phyloP scores from a whole-genome alignment of 2,113 vertebrate genomes.

The Hepsetus odoe region DNA sequence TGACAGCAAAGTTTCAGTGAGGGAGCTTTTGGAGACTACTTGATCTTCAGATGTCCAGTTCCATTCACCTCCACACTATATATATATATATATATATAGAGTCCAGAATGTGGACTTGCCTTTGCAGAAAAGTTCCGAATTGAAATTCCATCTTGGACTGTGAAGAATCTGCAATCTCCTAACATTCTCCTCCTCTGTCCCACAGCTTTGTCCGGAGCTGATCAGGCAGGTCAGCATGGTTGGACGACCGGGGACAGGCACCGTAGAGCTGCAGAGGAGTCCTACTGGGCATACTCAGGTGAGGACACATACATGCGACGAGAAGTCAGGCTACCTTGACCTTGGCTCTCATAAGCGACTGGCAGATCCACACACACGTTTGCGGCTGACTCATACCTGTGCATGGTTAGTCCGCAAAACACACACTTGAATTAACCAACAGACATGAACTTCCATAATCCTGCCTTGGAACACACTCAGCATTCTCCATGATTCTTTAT shows the following conservation, averaged over 20 bases:
- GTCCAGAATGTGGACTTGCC: too few relatives aligned
- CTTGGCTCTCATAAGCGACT: background rate
- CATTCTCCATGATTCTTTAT: background rate
- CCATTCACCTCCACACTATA: background rate
- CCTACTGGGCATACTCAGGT: slow-evolving; percentile 98
- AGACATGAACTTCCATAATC: background rate
- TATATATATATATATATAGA: too few relatives aligned
- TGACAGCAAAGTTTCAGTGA: too few relatives aligned
- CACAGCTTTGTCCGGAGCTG: slow-evolving; percentile 85
- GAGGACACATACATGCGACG: slow-evolving; percentile 9
- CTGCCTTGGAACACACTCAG: background rate
- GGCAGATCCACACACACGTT: background rate
- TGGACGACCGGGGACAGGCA: slow-evolving; percentile 76
- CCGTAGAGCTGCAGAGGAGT: slow-evolving; percentile 83
- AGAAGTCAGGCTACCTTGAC: background rate
- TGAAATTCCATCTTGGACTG: background rate
- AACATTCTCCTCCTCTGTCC: slow-evolving; percentile 32
- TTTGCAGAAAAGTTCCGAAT: too few relatives aligned
- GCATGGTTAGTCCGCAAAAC: too few relatives aligned
- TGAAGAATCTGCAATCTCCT: background rate
- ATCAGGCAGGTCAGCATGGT: slow-evolving; percentile 76
- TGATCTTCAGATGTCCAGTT: background rate
- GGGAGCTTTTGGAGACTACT: too few relatives aligned
- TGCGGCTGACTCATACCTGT: background rate
- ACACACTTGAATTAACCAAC: background rate